These are phyloP conservation scores for Ameiurus melas DNA, from an alignment of 2,113 vertebrate species.

Conservation along the genomic window DNA sequence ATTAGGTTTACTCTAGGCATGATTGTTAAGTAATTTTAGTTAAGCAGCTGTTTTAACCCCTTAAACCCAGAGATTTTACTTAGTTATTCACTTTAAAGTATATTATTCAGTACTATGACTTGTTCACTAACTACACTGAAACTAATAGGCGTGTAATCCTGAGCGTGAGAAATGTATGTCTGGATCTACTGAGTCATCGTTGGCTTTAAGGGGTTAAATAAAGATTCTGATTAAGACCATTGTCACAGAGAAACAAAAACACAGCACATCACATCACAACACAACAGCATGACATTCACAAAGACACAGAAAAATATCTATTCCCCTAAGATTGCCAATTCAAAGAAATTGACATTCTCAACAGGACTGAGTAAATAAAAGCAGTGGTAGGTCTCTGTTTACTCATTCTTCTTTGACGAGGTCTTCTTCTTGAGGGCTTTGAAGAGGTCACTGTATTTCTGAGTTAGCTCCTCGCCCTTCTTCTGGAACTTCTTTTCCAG, in stretches of 20 bases:
- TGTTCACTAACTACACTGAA: neutral
- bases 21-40: neutral
- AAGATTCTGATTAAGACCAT: neutral
- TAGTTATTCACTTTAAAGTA: neutral
- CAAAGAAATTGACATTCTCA: slow-evolving; percentile 10
- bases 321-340: neutral
- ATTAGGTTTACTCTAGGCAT: slow-evolving; percentile 16
- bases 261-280: slow-evolving; percentile 9
- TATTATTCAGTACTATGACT: neutral
- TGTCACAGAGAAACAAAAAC: neutral
- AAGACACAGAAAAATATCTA: slow-evolving; percentile 14
- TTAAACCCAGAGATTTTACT: neutral
- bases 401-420: slow-evolving; percentile 72
- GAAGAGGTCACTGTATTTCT: slow-evolving; percentile 77
- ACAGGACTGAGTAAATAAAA: slow-evolving; percentile 32
- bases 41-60: neutral
- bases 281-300: slow-evolving; percentile 13
- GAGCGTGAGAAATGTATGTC: neutral
- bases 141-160: no score
- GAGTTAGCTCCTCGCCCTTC: slow-evolving; percentile 83
- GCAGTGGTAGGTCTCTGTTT: slow-evolving; percentile 26
- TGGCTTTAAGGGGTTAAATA: slow-evolving; percentile 10
- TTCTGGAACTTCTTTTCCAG: slow-evolving; percentile 81
- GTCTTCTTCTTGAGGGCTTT: slow-evolving; percentile 72
- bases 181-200: neutral